Evolutionary conservation across 2,888 invertebrate species (phyloP), one percentile per base, ranked within the genome.

Genomic region (Dichetophora obliterata): DNA sequence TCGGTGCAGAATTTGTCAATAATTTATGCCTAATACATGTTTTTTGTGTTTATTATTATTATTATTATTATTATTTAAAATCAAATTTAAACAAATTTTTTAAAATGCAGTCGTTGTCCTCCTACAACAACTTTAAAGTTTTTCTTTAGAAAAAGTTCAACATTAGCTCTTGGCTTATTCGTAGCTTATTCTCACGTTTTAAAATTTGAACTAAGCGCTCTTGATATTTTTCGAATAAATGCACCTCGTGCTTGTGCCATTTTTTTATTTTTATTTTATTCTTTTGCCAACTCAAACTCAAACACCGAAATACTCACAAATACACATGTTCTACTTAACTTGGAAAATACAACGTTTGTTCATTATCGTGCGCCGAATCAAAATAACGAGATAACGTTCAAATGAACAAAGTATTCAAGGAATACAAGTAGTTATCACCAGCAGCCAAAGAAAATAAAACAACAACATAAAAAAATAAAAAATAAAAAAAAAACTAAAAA

Each of bases 341-440:
- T 57, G 43, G 59, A 63, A 78, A 78, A 75, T 77, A 77, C 77
- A 75, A 77, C 77, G 79, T 75, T 70, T 57, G 22, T 61, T 65
- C 52, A 48, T 76, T 80, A 80, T 80, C 80, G 76, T 74, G 19
- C 75, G 71, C 77, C 78, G 78, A 77, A 80, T 78, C 79, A 76
- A 77, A 75, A 75, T 75, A 19, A 27, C 70, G 37, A 66, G 77
- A 75, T 71, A 75, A 76, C 70, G 61, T 50, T 61, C 43, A 72
- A 72, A 77, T 77, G 75, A 75, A 77, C 77, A 69, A 54, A 48
- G 75, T 74, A 75, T 72, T 73, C 34, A 75, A 73, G 59, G 52
- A 71, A 61, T 43, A 75, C 14, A 71, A 61, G 74, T 74, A 69
- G 77, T 77, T 66, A 27, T 24, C 61, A 65, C 31, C 68, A 75